phyloP scores from a whole-genome alignment of 2,797 vertebrate genomes.

The Sciaenops ocellatus region DNA sequence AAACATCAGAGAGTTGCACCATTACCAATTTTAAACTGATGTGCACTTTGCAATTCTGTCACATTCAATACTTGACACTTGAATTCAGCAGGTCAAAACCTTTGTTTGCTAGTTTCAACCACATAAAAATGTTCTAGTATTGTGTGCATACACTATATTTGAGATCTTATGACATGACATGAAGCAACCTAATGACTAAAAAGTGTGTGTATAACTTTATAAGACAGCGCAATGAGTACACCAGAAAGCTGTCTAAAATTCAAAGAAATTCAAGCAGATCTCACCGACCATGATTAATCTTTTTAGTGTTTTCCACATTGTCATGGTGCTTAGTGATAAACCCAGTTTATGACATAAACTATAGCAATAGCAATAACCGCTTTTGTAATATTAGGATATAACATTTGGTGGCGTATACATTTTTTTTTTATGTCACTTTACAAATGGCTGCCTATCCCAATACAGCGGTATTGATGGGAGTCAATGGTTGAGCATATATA shows the following conservation, averaged over 20 bases:
- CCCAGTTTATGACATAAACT: not conserved
- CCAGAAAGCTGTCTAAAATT: not conserved
- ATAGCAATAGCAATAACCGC: not conserved
- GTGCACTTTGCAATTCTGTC: not conserved
- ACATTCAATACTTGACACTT: not conserved
- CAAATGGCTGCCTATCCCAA: not conserved
- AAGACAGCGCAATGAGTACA: not conserved
- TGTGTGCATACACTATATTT: too few species aligned
- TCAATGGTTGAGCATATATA: not conserved
- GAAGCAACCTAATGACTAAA: not conserved
- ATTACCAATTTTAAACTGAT: slow-evolving; percentile 13
- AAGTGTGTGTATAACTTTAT: not conserved
- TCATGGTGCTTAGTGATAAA: not conserved
- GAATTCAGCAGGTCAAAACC: too few species aligned
- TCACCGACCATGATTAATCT: not conserved
- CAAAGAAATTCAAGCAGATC: not conserved
- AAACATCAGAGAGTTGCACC: slow-evolving; percentile 50
- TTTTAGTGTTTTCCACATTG: not conserved
- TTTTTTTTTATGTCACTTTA: slow-evolving; percentile 1
- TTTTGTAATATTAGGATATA: not conserved
- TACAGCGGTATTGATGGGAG: not conserved
- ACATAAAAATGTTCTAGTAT: not conserved
- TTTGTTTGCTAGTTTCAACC: not conserved
- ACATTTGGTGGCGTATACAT: not conserved
- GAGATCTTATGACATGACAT: not conserved